These are phyloP conservation scores for Berghia stephanieae DNA, from an alignment of 1,140 invertebrate genomes.

Conservation along the genomic window DNA sequence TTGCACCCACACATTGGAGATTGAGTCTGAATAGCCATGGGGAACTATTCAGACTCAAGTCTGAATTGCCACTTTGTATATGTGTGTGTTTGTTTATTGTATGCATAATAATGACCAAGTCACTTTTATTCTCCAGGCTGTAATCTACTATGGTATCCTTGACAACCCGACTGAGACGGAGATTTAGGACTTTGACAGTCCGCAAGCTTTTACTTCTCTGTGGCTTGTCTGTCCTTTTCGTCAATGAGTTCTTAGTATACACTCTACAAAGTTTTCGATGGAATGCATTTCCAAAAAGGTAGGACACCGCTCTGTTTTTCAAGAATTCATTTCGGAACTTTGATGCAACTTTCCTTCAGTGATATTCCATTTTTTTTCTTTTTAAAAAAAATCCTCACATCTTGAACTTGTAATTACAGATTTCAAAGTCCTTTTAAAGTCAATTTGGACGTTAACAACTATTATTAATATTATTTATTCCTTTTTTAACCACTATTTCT, in stretches of 20 bases:
- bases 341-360: too few species aligned
- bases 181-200: neutral
- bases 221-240: neutral
- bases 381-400: neutral
- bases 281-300: neutral
- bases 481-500: too few species aligned
- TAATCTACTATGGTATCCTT: constrained; percentile 17
- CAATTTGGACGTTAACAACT: too few species aligned
- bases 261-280: constrained; percentile 23
- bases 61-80: neutral
- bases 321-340: too few species aligned
- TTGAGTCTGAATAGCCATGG: too few species aligned
- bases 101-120: neutral
- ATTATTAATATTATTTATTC: too few species aligned
- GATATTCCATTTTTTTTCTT: neutral
- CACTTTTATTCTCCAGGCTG: neutral
- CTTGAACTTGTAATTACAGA: too few species aligned
- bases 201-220: neutral
- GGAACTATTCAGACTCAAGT: too few species aligned
- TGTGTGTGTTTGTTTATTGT: neutral
- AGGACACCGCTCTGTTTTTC: too few species aligned
- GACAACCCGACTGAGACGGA: neutral
- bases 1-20: too few species aligned
- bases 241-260: constrained; percentile 30
- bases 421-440: too few species aligned